phyloP scores from a whole-genome alignment of 2,888 invertebrate genomes.

The Stegophylla sp. region DNA sequence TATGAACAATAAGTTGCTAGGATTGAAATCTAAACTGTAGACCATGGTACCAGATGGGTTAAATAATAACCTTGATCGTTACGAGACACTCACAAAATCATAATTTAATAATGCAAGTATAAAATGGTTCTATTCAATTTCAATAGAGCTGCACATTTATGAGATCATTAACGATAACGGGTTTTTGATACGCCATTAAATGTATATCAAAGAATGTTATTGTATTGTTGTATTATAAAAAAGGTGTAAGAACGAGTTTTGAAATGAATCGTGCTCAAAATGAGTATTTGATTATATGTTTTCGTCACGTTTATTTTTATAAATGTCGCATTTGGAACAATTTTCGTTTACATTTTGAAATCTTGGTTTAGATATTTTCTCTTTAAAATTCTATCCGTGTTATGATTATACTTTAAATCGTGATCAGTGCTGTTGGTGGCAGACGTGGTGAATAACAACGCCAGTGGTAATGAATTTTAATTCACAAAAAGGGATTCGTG shows the following conservation, averaged over 20 bases:
- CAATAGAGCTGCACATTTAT: not conserved
- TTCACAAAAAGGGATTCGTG: no score
- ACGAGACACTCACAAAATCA: conserved; percentile 5
- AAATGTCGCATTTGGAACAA: not conserved
- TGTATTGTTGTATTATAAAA: not conserved
- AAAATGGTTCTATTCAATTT: not conserved
- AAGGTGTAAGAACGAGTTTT: not conserved
- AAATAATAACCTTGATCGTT: not conserved
- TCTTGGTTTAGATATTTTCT: no score
- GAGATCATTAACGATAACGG: conserved; percentile 20
- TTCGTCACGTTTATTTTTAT: not conserved
- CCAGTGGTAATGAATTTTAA: no score
- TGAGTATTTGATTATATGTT: conserved; percentile 1
- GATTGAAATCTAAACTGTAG: no score
- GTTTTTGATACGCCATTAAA: conserved; percentile 25
- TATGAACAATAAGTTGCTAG: no score
- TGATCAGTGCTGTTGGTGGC: no score
- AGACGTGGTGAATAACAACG: no score
- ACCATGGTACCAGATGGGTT: not conserved
- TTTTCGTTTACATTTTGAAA: not conserved
- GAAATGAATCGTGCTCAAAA: not conserved
- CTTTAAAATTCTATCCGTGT: no score
- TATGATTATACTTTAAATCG: no score
- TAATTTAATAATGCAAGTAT: conserved; percentile 12
- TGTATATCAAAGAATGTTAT: not conserved